Evolutionary conservation across 2,888 invertebrate genomes (phyloP), one percentile per base, ranked within the genome.

Genomic region (Chymomyza caudatula): DNA sequence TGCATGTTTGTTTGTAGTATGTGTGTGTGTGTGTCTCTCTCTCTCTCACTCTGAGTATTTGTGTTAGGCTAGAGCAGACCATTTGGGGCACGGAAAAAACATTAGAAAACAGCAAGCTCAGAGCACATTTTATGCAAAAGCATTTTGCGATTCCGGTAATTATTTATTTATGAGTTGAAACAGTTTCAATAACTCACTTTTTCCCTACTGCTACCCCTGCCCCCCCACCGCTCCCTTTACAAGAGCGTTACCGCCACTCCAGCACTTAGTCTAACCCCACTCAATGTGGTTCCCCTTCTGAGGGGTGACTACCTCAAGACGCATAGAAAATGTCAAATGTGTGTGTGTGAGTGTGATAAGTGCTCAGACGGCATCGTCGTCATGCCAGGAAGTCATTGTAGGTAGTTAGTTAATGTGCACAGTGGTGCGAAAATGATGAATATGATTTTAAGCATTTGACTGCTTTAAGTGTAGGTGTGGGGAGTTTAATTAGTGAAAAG

Each of bases 111-210:
- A 76, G 60, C 69, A 65, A 47, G 47, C 47, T 19, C 59, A 74
- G 68, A 64, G 58, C 75, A 73, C 68, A 85, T 75, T 85, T 83
- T 74, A 73, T 79, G 83, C 71, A 52, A 55, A 69, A 57, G 56
- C 73, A 69, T 73, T 77, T 78, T 77, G 69, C 76, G 77, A 80
- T 82, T 81, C 76, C 75, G 69, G 81, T 88, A 88, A 89, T 89
- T 88, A 89, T 89, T 89, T 89, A 89, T 90, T 89, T 90, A 89
- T 89, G 87, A 89, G 86, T 82, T 87, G 79, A 84, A 88, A 88
- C 86, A 77, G 85, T 86, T 89, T 85, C 88, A 87, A 89, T 88
- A 88, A 88, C 87, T 89, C 86, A 88, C 81, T 80, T 82, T 77
- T 67, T 64, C 77, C 51, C 52, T 44, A 55, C 44, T 20, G 56